phyloP scores from a whole-genome alignment of 1,140 invertebrate species.

The Choristoneura fumiferana region DNA sequence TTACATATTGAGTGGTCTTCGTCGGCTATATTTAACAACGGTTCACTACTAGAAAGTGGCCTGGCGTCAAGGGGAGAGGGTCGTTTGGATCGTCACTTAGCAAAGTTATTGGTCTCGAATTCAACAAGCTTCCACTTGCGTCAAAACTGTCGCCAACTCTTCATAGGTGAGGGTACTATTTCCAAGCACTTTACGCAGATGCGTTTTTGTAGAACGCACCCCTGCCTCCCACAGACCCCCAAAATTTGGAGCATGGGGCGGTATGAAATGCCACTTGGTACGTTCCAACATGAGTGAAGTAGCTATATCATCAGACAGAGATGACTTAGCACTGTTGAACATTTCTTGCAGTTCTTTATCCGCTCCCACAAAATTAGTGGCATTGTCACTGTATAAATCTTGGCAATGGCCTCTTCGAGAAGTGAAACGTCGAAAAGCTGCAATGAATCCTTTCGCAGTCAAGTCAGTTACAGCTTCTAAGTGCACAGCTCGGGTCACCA shows the following conservation, averaged over 20 bases:
- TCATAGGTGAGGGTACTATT: constrained; percentile 21
- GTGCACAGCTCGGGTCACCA: constrained; percentile 30
- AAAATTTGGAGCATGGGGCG: constrained; percentile 33
- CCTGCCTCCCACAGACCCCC: constrained; percentile 43
- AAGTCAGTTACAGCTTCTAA: constrained; percentile 30
- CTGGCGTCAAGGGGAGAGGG: no score
- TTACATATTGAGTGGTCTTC: no score
- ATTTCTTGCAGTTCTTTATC: neutral
- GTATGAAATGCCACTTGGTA: constrained; percentile 51
- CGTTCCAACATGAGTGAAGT: neutral
- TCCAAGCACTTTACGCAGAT: constrained; percentile 22
- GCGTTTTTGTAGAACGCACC: constrained; percentile 27
- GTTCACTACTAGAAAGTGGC: no score
- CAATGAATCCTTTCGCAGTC: constrained; percentile 40
- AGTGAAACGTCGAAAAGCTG: constrained; percentile 33
- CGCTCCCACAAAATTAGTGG: constrained; percentile 30
- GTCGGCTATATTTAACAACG: no score
- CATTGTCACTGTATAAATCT: constrained; percentile 32
- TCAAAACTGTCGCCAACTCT: constrained; percentile 22
- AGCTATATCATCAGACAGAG: neutral
- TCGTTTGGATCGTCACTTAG: neutral
- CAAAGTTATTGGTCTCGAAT: constrained; percentile 19
- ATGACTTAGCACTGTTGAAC: neutral
- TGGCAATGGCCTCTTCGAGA: constrained; percentile 24
- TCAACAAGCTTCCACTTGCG: constrained; percentile 21